phyloP scores from a whole-genome alignment of 92 coral and sea anemone species.

The Paramuricea clavata region DNA sequence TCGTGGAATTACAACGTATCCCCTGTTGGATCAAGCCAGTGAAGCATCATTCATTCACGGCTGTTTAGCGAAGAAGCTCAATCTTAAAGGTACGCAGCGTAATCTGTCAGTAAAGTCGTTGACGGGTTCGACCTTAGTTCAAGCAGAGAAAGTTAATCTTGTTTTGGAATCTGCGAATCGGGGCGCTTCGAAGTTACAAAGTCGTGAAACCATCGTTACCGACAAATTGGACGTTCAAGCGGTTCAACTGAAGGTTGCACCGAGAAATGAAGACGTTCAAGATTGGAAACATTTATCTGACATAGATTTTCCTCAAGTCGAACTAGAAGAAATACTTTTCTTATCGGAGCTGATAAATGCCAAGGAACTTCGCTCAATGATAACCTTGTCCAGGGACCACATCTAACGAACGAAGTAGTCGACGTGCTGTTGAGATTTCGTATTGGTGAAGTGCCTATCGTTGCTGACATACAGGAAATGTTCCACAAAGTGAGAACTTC shows the following conservation, averaged over 20 bases:
- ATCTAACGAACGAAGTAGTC: background rate
- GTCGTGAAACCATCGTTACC: too few relatives aligned
- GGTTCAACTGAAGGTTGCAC: background rate
- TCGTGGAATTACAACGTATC: background rate
- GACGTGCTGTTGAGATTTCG: slow-evolving; percentile 19
- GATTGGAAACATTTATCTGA: slow-evolving; percentile 13
- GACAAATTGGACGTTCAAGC: background rate
- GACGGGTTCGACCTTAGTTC: background rate
- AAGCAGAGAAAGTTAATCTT: background rate
- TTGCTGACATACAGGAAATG: background rate
- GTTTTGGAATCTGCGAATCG: background rate
- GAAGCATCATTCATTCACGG: slow-evolving; percentile 19
- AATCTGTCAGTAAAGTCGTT: slow-evolving; percentile 7
- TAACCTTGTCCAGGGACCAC: slow-evolving; percentile 6
- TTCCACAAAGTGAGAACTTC: background rate
- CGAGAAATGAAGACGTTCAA: background rate
- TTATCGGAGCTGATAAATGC: slow-evolving; percentile 11
- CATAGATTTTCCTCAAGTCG: background rate
- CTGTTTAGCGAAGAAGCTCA: background rate
- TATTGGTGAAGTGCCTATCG: background rate
- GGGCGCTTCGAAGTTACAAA: background rate
- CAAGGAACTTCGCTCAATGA: background rate
- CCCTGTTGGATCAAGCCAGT: background rate
- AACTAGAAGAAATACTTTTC: background rate
- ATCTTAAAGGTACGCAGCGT: background rate